These are phyloP conservation scores for Gorsachius magnificus DNA, from an alignment of 2,797 vertebrate species.

Conservation along the genomic window DNA sequence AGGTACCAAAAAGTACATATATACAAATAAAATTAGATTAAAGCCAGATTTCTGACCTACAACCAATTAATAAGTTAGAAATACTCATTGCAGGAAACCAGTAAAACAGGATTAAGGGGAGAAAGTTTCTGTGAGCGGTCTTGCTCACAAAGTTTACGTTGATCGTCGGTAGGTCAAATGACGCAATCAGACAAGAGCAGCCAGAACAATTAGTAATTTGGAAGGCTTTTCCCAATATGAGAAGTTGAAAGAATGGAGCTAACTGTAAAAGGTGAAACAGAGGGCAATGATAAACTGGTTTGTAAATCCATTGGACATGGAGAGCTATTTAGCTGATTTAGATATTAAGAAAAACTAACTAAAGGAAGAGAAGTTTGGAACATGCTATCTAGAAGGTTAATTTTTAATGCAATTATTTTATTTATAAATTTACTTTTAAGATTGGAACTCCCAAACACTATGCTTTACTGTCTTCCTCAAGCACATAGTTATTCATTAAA, in stretches of 20 bases:
- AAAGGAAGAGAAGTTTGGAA: not conserved
- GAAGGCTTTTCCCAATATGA: not conserved
- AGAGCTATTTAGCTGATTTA: not conserved
- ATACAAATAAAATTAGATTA: not conserved
- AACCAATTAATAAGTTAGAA: not conserved
- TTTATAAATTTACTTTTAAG: not conserved
- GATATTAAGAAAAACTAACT: not conserved
- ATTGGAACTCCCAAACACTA: not conserved
- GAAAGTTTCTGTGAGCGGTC: not conserved
- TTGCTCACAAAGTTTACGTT: not conserved
- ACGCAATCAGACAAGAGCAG: not conserved
- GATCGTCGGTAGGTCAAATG: not conserved
- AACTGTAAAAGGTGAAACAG: not conserved
- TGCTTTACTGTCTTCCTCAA: not conserved
- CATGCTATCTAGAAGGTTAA: not conserved
- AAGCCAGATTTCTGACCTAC: not conserved
- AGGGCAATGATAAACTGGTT: not conserved
- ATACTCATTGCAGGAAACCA: not conserved
- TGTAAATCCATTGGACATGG: not conserved
- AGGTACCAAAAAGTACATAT: not conserved
- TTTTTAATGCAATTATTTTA: conserved; percentile 16
- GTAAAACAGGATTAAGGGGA: not conserved
- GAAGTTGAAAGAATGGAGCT: not conserved
- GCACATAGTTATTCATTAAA: not conserved
- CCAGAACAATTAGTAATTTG: not conserved